phyloP scores from a whole-genome alignment of 2,113 vertebrate genomes.

The Asarcornis scutulata region DNA sequence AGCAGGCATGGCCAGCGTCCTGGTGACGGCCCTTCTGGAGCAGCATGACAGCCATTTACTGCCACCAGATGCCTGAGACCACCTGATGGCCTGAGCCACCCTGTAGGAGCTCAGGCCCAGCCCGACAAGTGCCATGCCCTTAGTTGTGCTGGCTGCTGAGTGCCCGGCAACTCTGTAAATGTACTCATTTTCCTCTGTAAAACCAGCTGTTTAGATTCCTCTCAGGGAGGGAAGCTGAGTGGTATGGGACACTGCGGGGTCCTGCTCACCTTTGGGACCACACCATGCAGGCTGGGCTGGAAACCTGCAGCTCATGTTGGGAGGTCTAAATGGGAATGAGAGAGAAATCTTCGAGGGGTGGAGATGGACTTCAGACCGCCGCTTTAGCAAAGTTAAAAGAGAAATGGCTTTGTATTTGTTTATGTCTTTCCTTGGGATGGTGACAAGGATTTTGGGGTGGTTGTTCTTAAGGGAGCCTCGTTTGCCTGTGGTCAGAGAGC shows the following conservation, averaged over 20 bases:
- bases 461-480: not conserved
- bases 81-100: not conserved
- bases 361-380: not conserved
- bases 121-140: not conserved
- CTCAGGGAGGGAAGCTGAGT: not conserved
- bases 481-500: not conserved
- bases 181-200: not conserved
- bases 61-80: not conserved
- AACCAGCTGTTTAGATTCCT: not conserved
- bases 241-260: not conserved
- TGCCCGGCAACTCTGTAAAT: not conserved
- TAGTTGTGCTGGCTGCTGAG: not conserved
- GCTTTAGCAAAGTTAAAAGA: not conserved
- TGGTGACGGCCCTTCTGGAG: not conserved
- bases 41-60: not conserved
- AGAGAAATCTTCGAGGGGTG: not conserved
- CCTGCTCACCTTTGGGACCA: not conserved
- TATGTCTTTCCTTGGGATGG: not conserved
- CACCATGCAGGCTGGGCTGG: fast-evolving
- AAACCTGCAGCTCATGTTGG: not conserved
- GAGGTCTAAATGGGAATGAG: not conserved
- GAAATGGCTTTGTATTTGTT: not conserved
- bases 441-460: too few species aligned
- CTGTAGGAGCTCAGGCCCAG: not conserved
- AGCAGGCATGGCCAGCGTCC: fast-evolving